Evolutionary conservation across 2,113 vertebrate genomes (phyloP).

Genomic region (Rhinogobius similis): DNA sequence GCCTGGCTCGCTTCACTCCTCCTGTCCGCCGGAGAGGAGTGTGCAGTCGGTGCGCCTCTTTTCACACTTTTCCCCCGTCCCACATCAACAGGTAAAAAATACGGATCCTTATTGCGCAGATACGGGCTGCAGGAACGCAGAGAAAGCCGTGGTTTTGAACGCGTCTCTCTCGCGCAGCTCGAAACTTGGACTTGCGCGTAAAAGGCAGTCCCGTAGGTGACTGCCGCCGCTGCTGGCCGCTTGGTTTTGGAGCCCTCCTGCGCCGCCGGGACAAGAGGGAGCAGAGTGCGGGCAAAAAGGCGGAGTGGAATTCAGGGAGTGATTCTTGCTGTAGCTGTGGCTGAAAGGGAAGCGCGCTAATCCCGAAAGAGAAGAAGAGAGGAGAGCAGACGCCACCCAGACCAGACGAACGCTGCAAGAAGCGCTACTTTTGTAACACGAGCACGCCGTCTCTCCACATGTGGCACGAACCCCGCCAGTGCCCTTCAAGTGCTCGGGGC

Average conservation of each 20-base stretch:
- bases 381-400: constrained; percentile 54
- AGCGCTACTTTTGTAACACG: background rate
- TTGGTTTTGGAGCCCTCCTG: constrained; percentile 55
- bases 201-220: constrained; percentile 43
- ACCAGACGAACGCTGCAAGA: background rate
- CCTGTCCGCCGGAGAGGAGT: constrained; percentile 35
- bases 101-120: background rate
- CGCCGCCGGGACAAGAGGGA: constrained; percentile 25
- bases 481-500: background rate
- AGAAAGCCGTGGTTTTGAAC: background rate
- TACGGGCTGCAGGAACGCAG: background rate
- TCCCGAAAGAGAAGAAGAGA: constrained; percentile 37
- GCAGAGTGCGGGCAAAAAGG: constrained; percentile 61
- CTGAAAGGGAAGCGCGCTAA: constrained; percentile 52
- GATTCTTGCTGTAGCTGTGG: constrained; percentile 1
- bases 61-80: constrained; percentile 48
- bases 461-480: background rate
- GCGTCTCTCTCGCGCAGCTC: constrained; percentile 28
- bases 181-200: constrained; percentile 54
- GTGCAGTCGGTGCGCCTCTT: constrained; percentile 34
- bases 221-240: background rate
- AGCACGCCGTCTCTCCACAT: constrained; percentile 18
- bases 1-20: constrained; percentile 52
- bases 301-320: constrained; percentile 76
- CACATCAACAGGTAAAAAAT: constrained; percentile 68